Conservation (phyloP, 2,797 vertebrate species). For the Acipenser ruthenus region DNA sequence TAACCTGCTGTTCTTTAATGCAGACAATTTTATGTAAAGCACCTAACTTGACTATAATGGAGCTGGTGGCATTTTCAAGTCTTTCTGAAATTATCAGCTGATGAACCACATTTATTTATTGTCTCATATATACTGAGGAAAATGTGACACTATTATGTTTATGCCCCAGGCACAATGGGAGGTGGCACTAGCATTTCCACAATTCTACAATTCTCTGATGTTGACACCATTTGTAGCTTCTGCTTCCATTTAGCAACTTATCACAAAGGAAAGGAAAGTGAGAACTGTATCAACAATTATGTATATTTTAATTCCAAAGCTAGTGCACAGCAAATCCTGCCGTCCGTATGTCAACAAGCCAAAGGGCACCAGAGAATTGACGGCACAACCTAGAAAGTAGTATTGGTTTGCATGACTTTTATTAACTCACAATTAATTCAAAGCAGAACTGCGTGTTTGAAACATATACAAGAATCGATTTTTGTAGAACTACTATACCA, state of each 20-base stretch:
- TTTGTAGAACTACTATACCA: no score
- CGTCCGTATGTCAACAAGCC: no score
- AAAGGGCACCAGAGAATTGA: no score
- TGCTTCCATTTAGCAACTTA: conserved; percentile 29
- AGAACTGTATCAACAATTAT: no score
- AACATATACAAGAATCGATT: no score
- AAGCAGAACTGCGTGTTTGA: no score
- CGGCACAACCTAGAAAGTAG: no score
- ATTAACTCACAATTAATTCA: no score
- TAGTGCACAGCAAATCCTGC: no score
- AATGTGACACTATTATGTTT: conserved; percentile 47
- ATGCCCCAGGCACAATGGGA: conserved; percentile 45
- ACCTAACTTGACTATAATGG: conserved; percentile 39
- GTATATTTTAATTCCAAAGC: no score
- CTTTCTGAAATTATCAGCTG: conserved; percentile 50
- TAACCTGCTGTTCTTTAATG: conserved; percentile 42
- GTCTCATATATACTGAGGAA: conserved; percentile 36
- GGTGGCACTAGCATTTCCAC: conserved; percentile 42
- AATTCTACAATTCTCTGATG: conserved; percentile 37
- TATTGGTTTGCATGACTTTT: no score
- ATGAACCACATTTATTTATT: conserved; percentile 42
- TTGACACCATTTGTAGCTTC: conserved; percentile 38
- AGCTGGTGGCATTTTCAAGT: conserved; percentile 49
- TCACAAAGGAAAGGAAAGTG: no score
- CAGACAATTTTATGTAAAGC: conserved; percentile 58